phyloP scores from a whole-genome alignment of 1,140 invertebrate genomes.

The Zaprionus tsacasi region DNA sequence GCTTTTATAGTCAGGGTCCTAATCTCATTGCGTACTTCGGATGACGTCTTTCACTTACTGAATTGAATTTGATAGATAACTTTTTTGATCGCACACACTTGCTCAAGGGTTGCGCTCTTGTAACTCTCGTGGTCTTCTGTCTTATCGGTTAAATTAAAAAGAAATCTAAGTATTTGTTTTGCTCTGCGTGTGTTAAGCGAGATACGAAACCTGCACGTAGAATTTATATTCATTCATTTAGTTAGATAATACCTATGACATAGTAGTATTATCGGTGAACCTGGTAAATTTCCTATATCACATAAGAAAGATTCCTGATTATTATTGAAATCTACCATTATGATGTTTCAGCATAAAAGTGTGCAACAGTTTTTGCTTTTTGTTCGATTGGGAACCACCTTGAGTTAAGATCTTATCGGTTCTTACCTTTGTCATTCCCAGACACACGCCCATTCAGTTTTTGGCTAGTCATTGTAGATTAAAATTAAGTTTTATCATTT shows the following conservation, averaged over 20 bases:
- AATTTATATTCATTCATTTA: not conserved
- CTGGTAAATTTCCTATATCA: constrained; percentile 14
- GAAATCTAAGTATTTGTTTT: constrained; percentile 37
- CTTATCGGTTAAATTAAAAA: constrained; percentile 46
- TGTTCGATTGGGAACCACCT: not conserved
- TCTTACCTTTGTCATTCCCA: not conserved
- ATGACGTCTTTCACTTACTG: constrained; percentile 12
- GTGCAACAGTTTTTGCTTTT: constrained; percentile 9
- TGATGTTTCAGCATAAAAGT: constrained; percentile 12
- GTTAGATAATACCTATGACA: not conserved
- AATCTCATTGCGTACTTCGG: not conserved
- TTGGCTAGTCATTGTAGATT: not conserved
- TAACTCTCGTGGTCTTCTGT: constrained; percentile 16
- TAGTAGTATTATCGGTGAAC: not conserved
- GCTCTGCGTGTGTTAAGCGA: not conserved
- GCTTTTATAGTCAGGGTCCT: constrained; percentile 49
- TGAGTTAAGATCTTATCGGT: constrained; percentile 17
- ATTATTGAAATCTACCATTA: constrained; percentile 2
- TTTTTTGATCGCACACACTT: constrained; percentile 29
- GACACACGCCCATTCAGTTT: constrained; percentile 9
- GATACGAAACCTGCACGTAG: not conserved
- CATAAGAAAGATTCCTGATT: not conserved
- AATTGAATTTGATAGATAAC: constrained; percentile 23
- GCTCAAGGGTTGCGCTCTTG: constrained; percentile 44
- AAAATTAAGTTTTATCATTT: not conserved